Evolutionary conservation across 1,140 invertebrate genomes (phyloP), one percentile per base, ranked within the genome.

Genomic region (Leptinotarsa lineolata): DNA sequence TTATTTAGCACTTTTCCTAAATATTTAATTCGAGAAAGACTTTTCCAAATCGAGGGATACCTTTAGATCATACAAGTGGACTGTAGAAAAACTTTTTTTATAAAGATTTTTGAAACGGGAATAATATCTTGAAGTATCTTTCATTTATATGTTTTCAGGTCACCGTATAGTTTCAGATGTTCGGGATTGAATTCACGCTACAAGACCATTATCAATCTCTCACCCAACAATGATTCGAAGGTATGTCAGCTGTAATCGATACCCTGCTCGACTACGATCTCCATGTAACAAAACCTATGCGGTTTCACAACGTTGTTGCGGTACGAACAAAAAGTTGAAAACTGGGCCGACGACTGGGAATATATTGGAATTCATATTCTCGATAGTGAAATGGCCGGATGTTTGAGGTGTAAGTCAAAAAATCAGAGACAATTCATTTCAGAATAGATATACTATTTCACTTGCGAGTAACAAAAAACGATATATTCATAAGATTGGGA

Each of bases 281-380:
- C 48, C n/a, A 18, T 54, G 48, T 54, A 54, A 54, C 48, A 54
- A 54, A 54, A 54, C n/a, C 48, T 54, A 12, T 54, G 48, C 48
- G 16, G 48, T 54, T 54, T 54, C 48, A 54, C 48, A 54, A 54
- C 48, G 6, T 54, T 54, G n/a, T 18, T 54, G 48, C n/a, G 48
- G 48, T 18, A 18, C 48, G 48, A 54, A 54, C 48, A 54, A 54
- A 54, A 54, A 54, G 48, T 54, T 54, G 48, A 54, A 30, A 54
- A 54, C 48, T 54, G 48, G 48, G 48, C 48, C n/a, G 48, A 8
- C 48, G 48, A 54, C 48, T 54, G 15, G 48, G 15, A 54, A 54
- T 54, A 54, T 54, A 54, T 54, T 16, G 48, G 15, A 54, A 16
- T 54, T 54, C n/a, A 54, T 54, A 54, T 54, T 54, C 0, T 54